Evolutionary conservation across 1,140 invertebrate genomes (phyloP).

Genomic region (Drosophila navojoa): DNA sequence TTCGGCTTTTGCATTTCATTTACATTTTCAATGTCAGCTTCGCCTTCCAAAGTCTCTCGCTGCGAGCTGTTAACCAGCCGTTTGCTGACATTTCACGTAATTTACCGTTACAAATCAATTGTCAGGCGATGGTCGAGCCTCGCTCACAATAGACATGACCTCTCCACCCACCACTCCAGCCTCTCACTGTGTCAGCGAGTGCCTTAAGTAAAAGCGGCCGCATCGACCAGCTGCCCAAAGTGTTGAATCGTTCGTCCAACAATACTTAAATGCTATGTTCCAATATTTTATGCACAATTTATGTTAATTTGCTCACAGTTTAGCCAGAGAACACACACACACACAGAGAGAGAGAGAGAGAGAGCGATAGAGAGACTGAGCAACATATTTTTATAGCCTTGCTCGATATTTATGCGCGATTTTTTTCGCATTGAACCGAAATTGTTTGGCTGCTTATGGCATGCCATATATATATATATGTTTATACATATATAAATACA

Average conservation of each 20-base stretch:
- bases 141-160: neutral
- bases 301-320: conserved; percentile 70
- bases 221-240: neutral
- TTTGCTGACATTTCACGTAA: conserved; percentile 66
- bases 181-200: conserved; percentile 15
- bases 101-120: conserved; percentile 81
- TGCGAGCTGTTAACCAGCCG: conserved; percentile 19
- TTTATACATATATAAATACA: conserved; percentile 27
- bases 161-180: too few species aligned
- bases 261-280: conserved; percentile 34
- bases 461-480: conserved; percentile 24
- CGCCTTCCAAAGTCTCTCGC: neutral
- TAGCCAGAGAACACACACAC: conserved; percentile 51
- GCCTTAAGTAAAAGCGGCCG: conserved; percentile 13
- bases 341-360: neutral
- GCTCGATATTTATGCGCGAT: conserved; percentile 67
- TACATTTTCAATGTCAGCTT: conserved; percentile 69
- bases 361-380: too few species aligned
- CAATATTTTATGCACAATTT: conserved; percentile 73
- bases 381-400: conserved; percentile 64
- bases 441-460: conserved; percentile 59
- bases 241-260: neutral
- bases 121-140: conserved; percentile 54
- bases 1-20: conserved; percentile 61
- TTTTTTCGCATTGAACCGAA: conserved; percentile 68